Base-by-base conservation (phyloP, 2,113 vertebrate genomes). In the Crotalus horridus region DNA sequence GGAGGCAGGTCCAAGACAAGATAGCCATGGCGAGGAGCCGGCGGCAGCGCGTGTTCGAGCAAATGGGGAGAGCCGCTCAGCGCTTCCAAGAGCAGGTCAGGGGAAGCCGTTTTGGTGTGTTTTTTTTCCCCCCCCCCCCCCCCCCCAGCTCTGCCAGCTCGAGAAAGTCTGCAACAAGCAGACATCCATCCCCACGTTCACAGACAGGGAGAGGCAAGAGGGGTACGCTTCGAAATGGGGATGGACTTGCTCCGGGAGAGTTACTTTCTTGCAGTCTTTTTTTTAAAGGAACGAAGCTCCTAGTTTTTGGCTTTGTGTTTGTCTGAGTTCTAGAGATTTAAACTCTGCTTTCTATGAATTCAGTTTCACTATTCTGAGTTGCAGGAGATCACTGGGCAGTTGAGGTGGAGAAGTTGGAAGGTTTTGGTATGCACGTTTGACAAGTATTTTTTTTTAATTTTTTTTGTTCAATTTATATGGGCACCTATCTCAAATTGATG, bases 31-130 rank as follows among this genome's bases (percentile, higher is more conserved):
- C 91, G 87, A 92, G 54, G 94, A 93, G 43, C 92, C 89, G 90
- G 92, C 96, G 95, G 88, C 95, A 55, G 85, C 90, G 48, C 0
- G 86, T 93, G 69, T 90, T 97, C 87, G 89, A 95, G 59, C 93
- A 51, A 55, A 97, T 97, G 97, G 95, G 93, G 55, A 74, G 88
- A 94, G 92, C 91, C 8, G 94, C 58, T 23, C 91, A 53, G 81
- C 92, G 92, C 43, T 96, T 96, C 93, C 95, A 94, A 86, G 93
- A 94, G 33, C 96, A 96, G 96, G 97, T 97, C 91, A 91, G 58
- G 0, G 69, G 26, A 69, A 46, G 55, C 33, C 3, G 33, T 0
- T 61, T 51, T 5, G 0, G 21, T n/a, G 10, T 13, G 12, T 8
- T 2, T 53, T 33, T 9, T 4, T 20, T 23, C 29, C 33, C 17